A percentile compares a stretch with the other conserved stretches of the same genome.
Conservation (phyloP, 2,113 vertebrate genomes). For the Syngnathus scovelli region DNA sequence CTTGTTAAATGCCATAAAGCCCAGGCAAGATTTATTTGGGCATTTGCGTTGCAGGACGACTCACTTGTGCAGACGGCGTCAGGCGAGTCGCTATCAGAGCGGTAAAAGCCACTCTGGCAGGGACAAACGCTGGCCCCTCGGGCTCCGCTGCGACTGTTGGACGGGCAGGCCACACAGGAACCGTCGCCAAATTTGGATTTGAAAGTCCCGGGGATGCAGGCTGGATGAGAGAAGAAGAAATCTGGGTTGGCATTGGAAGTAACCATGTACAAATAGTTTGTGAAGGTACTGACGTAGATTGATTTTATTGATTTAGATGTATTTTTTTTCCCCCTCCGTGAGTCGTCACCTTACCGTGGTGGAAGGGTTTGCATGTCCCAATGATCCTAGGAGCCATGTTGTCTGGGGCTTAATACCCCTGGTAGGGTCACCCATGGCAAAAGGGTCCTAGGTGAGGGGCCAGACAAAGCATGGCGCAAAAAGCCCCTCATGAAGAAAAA, state of each 20-base stretch:
- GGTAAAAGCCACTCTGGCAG: conserved; percentile 87
- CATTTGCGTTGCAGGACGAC: conserved; percentile 44
- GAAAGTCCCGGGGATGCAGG: conserved; percentile 85
- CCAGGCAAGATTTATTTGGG: not conserved
- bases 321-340: too few species aligned
- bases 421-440: too few species aligned
- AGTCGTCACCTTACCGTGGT: too few species aligned
- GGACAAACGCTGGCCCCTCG: conserved; percentile 83
- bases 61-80: conserved; percentile 93
- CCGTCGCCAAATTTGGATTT: conserved; percentile 92
- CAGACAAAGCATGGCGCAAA: too few species aligned
- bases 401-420: too few species aligned
- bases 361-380: too few species aligned
- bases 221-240: conserved; percentile 54
- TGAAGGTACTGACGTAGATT: too few species aligned
- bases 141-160: conserved; percentile 83
- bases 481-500: too few species aligned
- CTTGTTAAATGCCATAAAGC: conserved; percentile 4
- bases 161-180: conserved; percentile 83
- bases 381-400: too few species aligned
- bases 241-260: not conserved
- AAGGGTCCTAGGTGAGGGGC: too few species aligned
- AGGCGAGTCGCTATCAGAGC: conserved; percentile 83
- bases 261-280: not conserved
- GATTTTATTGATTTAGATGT: not conserved